phyloP scores from a whole-genome alignment of 2,113 vertebrate genomes.

The Dipodomys stephensi region DNA sequence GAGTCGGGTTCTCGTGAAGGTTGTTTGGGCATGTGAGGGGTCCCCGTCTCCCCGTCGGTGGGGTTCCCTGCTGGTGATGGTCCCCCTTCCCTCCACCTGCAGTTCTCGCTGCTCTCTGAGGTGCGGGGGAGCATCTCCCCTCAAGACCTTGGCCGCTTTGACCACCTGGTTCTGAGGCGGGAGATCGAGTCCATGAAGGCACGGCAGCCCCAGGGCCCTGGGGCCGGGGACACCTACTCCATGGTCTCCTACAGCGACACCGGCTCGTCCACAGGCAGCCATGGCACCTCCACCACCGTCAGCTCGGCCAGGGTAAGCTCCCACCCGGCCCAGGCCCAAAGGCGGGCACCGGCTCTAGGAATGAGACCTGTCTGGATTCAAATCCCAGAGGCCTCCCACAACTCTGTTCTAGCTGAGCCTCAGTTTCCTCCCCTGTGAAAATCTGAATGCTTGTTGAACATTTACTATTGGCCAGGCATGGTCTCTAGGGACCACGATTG shows the following conservation, averaged over 20 bases:
- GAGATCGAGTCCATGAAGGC: slow-evolving; percentile 98
- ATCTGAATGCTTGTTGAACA: neutral
- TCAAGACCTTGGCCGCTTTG: slow-evolving; percentile 95
- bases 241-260: slow-evolving; percentile 95
- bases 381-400: neutral
- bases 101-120: slow-evolving; percentile 97
- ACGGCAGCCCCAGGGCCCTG: slow-evolving; percentile 87
- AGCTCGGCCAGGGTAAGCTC: slow-evolving; percentile 95
- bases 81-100: slow-evolving; percentile 47
- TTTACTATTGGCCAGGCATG: neutral
- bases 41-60: too few relatives aligned
- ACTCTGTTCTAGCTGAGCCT: neutral
- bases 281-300: slow-evolving; percentile 95
- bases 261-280: slow-evolving; percentile 94
- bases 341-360: neutral
- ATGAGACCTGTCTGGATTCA: neutral
- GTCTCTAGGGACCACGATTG: too few relatives aligned
- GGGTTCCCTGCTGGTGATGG: neutral
- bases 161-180: slow-evolving; percentile 94
- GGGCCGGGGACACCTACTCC: slow-evolving; percentile 89
- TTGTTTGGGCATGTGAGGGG: neutral
- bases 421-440: rapidly evolving
- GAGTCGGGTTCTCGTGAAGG: neutral
- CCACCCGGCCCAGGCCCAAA: rapidly evolving
- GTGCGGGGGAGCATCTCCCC: slow-evolving; percentile 93